phyloP scores from a whole-genome alignment of 2,113 vertebrate species.

The Hiodon tergisus region DNA sequence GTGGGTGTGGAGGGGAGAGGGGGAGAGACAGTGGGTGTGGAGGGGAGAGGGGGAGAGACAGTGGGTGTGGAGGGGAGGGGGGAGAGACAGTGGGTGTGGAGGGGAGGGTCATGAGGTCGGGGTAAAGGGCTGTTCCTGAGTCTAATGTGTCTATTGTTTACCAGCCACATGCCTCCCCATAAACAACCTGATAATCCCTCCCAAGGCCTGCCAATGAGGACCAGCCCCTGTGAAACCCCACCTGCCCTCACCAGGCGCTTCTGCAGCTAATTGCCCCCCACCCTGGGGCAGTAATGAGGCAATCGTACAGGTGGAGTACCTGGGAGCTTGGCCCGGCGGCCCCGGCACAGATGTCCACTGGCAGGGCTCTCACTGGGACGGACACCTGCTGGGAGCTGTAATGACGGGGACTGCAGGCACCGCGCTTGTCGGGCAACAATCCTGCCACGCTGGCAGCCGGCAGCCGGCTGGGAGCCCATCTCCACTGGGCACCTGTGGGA shows the following conservation, averaged over 20 bases:
- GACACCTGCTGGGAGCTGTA: constrained; percentile 42
- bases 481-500: constrained; percentile 18
- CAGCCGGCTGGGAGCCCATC: constrained; percentile 32
- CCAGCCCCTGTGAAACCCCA: neutral
- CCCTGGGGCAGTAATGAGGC: constrained; percentile 36
- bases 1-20: neutral
- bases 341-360: constrained; percentile 43
- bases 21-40: neutral
- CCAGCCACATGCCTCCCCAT: constrained; percentile 5
- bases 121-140: constrained; percentile 1
- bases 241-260: constrained; percentile 28
- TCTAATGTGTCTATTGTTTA: constrained; percentile 18
- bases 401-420: constrained; percentile 39
- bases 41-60: neutral
- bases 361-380: constrained; percentile 35
- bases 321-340: constrained; percentile 34
- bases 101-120: neutral
- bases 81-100: constrained; percentile 5
- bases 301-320: constrained; percentile 45
- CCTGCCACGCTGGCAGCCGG: constrained; percentile 35
- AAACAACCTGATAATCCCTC: constrained; percentile 10
- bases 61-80: neutral
- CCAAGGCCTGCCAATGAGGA: neutral
- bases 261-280: constrained; percentile 40
- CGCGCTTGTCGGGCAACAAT: constrained; percentile 49